Base-by-base conservation (phyloP, 2,888 invertebrate genomes). In the Alloplasta piceator region DNA sequence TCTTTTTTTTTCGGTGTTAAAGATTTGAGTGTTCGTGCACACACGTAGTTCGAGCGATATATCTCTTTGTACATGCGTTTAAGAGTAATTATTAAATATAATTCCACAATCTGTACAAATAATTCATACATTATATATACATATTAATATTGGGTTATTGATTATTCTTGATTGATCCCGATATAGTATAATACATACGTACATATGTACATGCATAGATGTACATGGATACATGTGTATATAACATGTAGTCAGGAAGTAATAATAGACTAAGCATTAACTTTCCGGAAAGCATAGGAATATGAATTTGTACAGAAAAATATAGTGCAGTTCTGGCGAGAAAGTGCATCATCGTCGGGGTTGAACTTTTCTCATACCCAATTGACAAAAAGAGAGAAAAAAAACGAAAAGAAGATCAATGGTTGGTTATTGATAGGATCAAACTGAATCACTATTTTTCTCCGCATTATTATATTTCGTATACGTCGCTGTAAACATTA, bases 81-180 rank as follows among this genome's bases (percentile, higher is more conserved):
- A 84, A 84, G 61, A 83, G 67, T 84, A 82, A 85, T 77, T 84
- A 82, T 84, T 86, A 83, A 86, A 83, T 85, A 83, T 85, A 83
- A 86, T 86, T 87, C 84, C 84, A 85, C 81, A 79, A 79, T 82
- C 80, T 85, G 85, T 86, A 87, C 84, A 86, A 85, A 86, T 82
- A 80, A 81, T 84, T 85, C 79, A 84, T 72, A 83, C 78, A 79
- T 75, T 26, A 68, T 58, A 52, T 10, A 67, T 7, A 41, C 39
- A 70, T 61, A 60, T 14, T 41, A 41, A 41, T 41, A 41, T 61
- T 5, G 41, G 10, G 56, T 60, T 50, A 39, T 10, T 6, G 50
- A 71, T 50, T 38, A 48, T 26, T 39, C 38, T 41, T 7, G 7
- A 14, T 48, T 16, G 38, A 50, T 14, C 38, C 6, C 60, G 16